Percentiles rank a stretch among this genome's conserved stretches.
Evolutionary conservation across 2,797 vertebrate species (phyloP).

Genomic region (Amblyopsis hoosieri): DNA sequence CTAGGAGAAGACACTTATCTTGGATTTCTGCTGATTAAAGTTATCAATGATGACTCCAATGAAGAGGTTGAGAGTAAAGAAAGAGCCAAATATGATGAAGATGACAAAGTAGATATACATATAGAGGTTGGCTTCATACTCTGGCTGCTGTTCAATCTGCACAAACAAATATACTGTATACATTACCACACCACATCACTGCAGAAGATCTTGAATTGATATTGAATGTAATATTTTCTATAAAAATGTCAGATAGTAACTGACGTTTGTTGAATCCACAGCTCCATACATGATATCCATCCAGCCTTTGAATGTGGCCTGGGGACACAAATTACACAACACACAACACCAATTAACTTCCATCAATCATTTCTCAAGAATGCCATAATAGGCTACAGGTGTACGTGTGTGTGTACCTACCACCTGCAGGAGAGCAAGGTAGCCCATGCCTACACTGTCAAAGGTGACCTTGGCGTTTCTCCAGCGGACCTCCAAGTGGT

Average conservation of each 20-base stretch:
- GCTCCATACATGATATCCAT: slow-evolving; percentile 79
- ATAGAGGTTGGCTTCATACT: slow-evolving; percentile 88
- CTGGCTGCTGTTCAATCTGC: slow-evolving; percentile 84
- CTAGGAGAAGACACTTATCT: slow-evolving; percentile 86
- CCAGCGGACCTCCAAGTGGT: slow-evolving; percentile 81
- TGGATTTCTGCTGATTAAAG: slow-evolving; percentile 97
- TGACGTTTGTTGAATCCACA: slow-evolving; percentile 74
- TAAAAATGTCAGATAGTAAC: slow-evolving; percentile 3
- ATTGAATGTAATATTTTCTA: not conserved
- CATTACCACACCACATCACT: not conserved
- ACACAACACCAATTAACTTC: not conserved
- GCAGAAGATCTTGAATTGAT: not conserved
- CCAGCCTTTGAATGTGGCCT: slow-evolving; percentile 84
- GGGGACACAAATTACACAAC: slow-evolving; percentile 7
- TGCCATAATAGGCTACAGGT: not conserved
- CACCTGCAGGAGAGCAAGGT: slow-evolving; percentile 94
- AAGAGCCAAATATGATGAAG: slow-evolving; percentile 96
- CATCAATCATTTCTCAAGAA: not conserved
- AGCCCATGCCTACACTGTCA: slow-evolving; percentile 93
- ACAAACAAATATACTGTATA: slow-evolving; percentile 8
- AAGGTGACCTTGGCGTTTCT: slow-evolving; percentile 89
- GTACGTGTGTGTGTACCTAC: slow-evolving; percentile 69
- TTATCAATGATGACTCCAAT: slow-evolving; percentile 97
- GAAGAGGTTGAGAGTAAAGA: slow-evolving; percentile 97
- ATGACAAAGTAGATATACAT: slow-evolving; percentile 96